These are phyloP conservation scores for Catotricha subobsoleta DNA, from an alignment of 2,888 invertebrate species.

Conservation along the genomic window DNA sequence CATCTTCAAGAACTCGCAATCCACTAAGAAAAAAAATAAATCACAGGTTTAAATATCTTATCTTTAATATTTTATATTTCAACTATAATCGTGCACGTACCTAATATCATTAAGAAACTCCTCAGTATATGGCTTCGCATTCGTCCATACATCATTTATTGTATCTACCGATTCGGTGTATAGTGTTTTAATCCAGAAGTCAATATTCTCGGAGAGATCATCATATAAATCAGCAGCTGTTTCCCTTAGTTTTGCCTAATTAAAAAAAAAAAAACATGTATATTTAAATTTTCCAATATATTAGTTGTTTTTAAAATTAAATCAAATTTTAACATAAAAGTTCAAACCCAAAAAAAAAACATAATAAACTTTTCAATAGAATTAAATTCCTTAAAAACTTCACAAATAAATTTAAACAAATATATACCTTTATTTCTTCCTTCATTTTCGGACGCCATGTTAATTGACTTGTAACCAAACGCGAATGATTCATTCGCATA, in stretches of 20 bases:
- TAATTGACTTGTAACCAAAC: slow-evolving; percentile 59
- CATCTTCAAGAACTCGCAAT: slow-evolving; percentile 46
- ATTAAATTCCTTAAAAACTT: too few species aligned
- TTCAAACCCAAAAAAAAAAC: slow-evolving; percentile 1
- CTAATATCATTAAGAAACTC: background rate
- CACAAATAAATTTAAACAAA: too few species aligned
- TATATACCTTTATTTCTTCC: slow-evolving; percentile 35
- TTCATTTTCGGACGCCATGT: slow-evolving; percentile 63
- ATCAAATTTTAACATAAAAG: background rate
- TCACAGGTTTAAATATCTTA: too few species aligned
- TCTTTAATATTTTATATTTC: too few species aligned
- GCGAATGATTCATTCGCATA: slow-evolving; percentile 64
- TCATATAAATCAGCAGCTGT: slow-evolving; percentile 32
- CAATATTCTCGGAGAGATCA: slow-evolving; percentile 33
- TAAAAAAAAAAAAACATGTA: too few species aligned
- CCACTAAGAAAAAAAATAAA: slow-evolving; percentile 17
- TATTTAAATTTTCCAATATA: too few species aligned
- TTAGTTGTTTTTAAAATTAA: slow-evolving; percentile 26
- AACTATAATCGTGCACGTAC: too few species aligned
- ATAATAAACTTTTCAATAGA: too few species aligned
- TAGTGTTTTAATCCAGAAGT: slow-evolving; percentile 46
- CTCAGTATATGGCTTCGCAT: slow-evolving; percentile 43
- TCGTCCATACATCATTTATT: slow-evolving; percentile 51
- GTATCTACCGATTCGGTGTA: slow-evolving; percentile 52
- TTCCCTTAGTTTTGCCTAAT: too few species aligned